Percentiles rank a stretch among this genome's conserved stretches.
Conservation (phyloP, 1,140 invertebrate species). For the Nasonia vitripennis region DNA sequence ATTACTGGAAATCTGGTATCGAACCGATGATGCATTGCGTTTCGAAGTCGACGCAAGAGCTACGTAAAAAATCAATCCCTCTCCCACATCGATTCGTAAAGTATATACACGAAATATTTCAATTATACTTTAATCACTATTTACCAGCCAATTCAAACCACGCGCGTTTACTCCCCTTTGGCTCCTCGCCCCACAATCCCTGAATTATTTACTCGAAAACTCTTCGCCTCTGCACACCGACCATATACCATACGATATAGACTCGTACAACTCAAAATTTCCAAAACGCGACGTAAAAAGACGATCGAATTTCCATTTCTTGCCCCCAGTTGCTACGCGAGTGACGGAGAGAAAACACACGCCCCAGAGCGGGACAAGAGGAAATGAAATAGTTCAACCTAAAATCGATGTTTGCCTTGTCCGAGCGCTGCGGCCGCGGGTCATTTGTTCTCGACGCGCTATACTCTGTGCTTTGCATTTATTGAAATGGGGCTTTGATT, state of each 20-base stretch:
- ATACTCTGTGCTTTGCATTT: not conserved
- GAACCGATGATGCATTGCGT: too few species aligned
- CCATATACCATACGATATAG: not conserved
- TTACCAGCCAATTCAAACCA: too few species aligned
- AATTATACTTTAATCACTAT: not conserved
- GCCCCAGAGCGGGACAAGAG: conserved; percentile 20
- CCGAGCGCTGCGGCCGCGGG: too few species aligned
- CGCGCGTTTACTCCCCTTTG: too few species aligned
- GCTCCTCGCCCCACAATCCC: too few species aligned
- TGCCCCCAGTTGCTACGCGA: not conserved
- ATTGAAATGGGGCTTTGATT: not conserved
- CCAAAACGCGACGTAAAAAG: not conserved
- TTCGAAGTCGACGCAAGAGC: too few species aligned
- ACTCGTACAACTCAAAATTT: not conserved
- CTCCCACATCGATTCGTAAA: not conserved
- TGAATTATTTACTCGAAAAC: not conserved
- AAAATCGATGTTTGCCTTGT: not conserved
- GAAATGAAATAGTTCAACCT: conserved; percentile 18
- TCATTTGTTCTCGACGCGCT: not conserved
- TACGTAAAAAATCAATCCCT: not conserved
- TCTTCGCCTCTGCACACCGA: not conserved
- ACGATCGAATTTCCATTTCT: conserved; percentile 30
- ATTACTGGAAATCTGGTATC: too few species aligned
- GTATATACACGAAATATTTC: not conserved
- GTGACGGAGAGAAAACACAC: not conserved